Base-by-base conservation (phyloP, 1,140 invertebrate genomes). In the Calephelis virginiensis region DNA sequence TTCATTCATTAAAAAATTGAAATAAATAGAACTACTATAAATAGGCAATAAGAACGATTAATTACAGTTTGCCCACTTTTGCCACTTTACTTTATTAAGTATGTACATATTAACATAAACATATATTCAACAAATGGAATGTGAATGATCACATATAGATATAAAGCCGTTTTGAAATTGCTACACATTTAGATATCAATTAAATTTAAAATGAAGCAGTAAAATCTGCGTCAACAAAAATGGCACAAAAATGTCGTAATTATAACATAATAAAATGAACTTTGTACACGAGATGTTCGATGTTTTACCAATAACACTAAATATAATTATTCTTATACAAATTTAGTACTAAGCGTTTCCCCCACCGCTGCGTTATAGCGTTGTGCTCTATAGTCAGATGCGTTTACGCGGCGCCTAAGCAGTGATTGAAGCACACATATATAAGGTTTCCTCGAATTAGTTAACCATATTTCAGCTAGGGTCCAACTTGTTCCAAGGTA, bases 121-220 rank as follows among this genome's bases (percentile, higher is more conserved):
- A 53, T 53, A 63, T 49, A 47, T 47, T 46, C 45, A 63, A 65
- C 38, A 28, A 28, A 69, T 73, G 75, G 75, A 76, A 76, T 76
- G 75, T 74, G 48, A 50, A 28, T 64, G 28, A 76, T 76, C 70
- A 76, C 75, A 74, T 43, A 9, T 70, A 69, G 63, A 56, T 28
- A 66, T 59, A 66, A 47, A 65, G 14, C 49, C 17, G 40, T 64
- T 50, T 53, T 50, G 28, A 49, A 43, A 48, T 47, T 7, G n/a
- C 12, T 61, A 49, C 49, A 62, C 13, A 69, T 45, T 50, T 46
- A 43, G 40, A 56, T 53, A 38, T 50, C 10, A 8, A 37, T 38
- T 53, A 67, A 77, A 80, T 83, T 81, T 79, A 63, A 81, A 77
- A 77, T 83, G 77, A 78, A 81, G 70, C 63, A 56, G 50, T 53